phyloP scores from a whole-genome alignment of 1,140 invertebrate genomes.

The Eulimnadia texana region DNA sequence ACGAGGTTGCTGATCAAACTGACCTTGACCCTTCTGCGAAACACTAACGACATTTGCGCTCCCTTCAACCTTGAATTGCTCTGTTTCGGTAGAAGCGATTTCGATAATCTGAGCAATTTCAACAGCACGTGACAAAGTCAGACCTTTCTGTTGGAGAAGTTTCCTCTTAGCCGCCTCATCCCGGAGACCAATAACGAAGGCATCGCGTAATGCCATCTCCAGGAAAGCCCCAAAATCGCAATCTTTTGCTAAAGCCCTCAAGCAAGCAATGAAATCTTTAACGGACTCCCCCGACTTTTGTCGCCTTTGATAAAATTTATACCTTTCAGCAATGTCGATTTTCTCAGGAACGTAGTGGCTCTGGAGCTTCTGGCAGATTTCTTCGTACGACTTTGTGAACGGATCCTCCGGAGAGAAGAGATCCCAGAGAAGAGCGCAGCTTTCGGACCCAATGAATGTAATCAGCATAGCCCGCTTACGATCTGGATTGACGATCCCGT shows the following conservation, averaged over 20 bases:
- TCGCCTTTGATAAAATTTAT: constrained; percentile 6
- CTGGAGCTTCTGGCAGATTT: neutral
- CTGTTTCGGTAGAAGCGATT: too few relatives aligned
- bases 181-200: neutral
- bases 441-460: neutral
- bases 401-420: constrained; percentile 4
- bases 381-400: neutral
- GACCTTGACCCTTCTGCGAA: too few relatives aligned
- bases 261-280: constrained; percentile 3
- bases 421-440: neutral
- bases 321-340: constrained; percentile 11
- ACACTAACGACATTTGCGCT: too few relatives aligned
- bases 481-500: neutral
- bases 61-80: too few relatives aligned
- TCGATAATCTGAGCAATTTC: too few relatives aligned
- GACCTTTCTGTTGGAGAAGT: too few relatives aligned
- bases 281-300: constrained; percentile 4
- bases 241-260: constrained; percentile 1
- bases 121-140: too few relatives aligned
- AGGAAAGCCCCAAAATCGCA: neutral
- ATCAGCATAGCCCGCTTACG: neutral
- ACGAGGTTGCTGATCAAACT: too few relatives aligned
- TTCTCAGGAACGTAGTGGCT: neutral
- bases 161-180: too few relatives aligned
- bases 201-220: neutral